Base-by-base conservation (phyloP, 2,888 invertebrate species). In the Thymelicus sylvestris region DNA sequence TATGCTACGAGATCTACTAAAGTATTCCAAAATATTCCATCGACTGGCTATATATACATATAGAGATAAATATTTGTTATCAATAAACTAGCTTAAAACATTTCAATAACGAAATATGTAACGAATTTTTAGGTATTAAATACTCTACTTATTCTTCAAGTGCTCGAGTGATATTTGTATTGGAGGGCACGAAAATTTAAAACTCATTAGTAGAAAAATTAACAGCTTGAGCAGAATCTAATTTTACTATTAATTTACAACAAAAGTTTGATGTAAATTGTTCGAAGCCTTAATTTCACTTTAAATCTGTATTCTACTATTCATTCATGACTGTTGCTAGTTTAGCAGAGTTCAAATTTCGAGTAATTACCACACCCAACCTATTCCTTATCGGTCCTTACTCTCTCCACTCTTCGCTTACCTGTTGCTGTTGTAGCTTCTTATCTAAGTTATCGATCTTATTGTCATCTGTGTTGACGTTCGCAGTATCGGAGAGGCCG, bases 371-470 rank as follows among this genome's bases (percentile, higher is more conserved):
- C 59, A 13, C 24, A 31, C 59, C 41, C 39, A 60, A 31, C 15
- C 15, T 19, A 67, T 66, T 55, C 13, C 10, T n/a, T 39, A 39
- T 52, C 50, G 15, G 38, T 15, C 38, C 66, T 57, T 31, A n/a
- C 38, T 39, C 55, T 61, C 13, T 12, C 47, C 69, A 75, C 57
- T 74, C 73, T n/a, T 72, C 75, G 72, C 83, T 83, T 89, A 95
- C 95, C 92, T 96, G 96, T 83, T 96, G 95, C 74, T 96, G 95
- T 70, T 95, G 95, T 73, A 96, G 92, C 82, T 95, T 95, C 81
- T 95, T 95, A 80, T 96, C 96, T 77, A 96, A 94, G 72, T 92
- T 94, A 74, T 95, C 94, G 76, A 95, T 95, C 80, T 95, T 94
- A 73, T 85, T 88, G 38, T 94, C 93, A 74, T 95, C 88, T n/a